A percentile compares a stretch with the other conserved stretches of the same genome.
Conservation (phyloP, 2,797 vertebrate species). For the Chaetodon trifasciatus region DNA sequence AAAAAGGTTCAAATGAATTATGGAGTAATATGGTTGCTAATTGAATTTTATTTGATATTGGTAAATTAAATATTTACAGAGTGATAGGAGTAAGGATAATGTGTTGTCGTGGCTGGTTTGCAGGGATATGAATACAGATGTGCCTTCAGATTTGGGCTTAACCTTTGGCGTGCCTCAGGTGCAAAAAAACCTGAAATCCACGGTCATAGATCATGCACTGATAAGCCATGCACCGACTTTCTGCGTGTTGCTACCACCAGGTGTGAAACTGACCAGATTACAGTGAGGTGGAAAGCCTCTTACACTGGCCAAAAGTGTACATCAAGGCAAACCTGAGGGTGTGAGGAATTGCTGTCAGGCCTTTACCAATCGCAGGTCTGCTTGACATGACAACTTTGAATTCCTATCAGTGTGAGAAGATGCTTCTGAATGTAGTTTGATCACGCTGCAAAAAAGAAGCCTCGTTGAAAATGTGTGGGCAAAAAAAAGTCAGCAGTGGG, state of each 20-base stretch:
- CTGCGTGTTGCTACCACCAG: slow-evolving; percentile 10
- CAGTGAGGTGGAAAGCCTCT: slow-evolving; percentile 23
- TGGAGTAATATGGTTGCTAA: too few relatives aligned
- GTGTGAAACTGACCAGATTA: slow-evolving; percentile 35
- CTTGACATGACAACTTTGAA: slow-evolving; percentile 58
- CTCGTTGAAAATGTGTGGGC: slow-evolving; percentile 20
- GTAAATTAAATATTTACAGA: too few relatives aligned
- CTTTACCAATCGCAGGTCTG: slow-evolving; percentile 21
- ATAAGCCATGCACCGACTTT: slow-evolving; percentile 20
- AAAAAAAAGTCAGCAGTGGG: slow-evolving; percentile 23
- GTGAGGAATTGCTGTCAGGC: slow-evolving; percentile 11
- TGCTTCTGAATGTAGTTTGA: slow-evolving; percentile 46
- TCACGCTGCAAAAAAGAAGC: slow-evolving; percentile 11
- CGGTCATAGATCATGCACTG: slow-evolving; percentile 35
- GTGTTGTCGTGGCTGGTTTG: too few relatives aligned
- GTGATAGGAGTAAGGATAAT: too few relatives aligned
- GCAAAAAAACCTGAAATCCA: too few relatives aligned
- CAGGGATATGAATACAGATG: too few relatives aligned
- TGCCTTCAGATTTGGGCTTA: too few relatives aligned
- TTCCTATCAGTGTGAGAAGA: slow-evolving; percentile 31
- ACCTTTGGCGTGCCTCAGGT: too few relatives aligned
- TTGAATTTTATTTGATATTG: too few relatives aligned
- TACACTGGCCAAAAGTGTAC: background rate
- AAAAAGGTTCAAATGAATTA: too few relatives aligned
- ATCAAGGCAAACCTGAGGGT: slow-evolving; percentile 35